These are phyloP conservation scores for Mastigias papua DNA, from an alignment of 30 jellyfish, hydroid and myxozoan species.

Conservation along the genomic window DNA sequence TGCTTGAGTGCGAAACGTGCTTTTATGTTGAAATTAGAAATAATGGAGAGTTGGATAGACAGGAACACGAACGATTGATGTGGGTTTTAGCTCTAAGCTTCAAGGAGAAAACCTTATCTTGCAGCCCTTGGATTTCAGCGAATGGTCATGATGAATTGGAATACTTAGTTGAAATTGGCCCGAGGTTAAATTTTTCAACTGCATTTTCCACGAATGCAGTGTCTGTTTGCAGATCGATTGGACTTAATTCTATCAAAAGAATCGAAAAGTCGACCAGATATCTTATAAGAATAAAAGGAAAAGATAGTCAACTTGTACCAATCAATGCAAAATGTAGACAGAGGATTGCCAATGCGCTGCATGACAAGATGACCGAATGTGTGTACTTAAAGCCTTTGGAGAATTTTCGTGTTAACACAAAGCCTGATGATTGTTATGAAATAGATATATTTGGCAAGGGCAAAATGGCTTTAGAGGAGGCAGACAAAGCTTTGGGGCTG, in stretches of 20 bases:
- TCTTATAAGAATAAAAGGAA: slow-evolving; percentile 21
- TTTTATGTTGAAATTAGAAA: slow-evolving; percentile 15
- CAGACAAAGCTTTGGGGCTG: slow-evolving; percentile 73
- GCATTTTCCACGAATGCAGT: slow-evolving; percentile 94
- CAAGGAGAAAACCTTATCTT: slow-evolving; percentile 14
- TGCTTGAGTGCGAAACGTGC: slow-evolving; percentile 22
- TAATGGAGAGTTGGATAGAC: not conserved
- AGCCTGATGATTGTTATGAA: slow-evolving; percentile 74
- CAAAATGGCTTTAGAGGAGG: slow-evolving; percentile 69
- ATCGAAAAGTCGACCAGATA: slow-evolving; percentile 81
- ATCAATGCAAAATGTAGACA: slow-evolving; percentile 4
- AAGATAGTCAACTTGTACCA: not conserved
- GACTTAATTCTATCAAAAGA: slow-evolving; percentile 69
- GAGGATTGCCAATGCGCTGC: slow-evolving; percentile 51
- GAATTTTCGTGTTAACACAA: slow-evolving; percentile 54
- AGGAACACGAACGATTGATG: slow-evolving; percentile 19
- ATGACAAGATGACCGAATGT: slow-evolving; percentile 92
- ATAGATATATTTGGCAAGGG: slow-evolving; percentile 74
- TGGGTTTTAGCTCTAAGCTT: slow-evolving; percentile 40
- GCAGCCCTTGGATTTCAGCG: slow-evolving; percentile 20
- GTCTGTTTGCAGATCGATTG: slow-evolving; percentile 82
- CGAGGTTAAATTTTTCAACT: slow-evolving; percentile 89
- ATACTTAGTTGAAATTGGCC: slow-evolving; percentile 79
- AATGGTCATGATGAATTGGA: not conserved
- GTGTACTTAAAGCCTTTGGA: slow-evolving; percentile 58